These are phyloP conservation scores for Onychorhynchus coronatus DNA, from an alignment of 2,113 vertebrate genomes.

Conservation along the genomic window DNA sequence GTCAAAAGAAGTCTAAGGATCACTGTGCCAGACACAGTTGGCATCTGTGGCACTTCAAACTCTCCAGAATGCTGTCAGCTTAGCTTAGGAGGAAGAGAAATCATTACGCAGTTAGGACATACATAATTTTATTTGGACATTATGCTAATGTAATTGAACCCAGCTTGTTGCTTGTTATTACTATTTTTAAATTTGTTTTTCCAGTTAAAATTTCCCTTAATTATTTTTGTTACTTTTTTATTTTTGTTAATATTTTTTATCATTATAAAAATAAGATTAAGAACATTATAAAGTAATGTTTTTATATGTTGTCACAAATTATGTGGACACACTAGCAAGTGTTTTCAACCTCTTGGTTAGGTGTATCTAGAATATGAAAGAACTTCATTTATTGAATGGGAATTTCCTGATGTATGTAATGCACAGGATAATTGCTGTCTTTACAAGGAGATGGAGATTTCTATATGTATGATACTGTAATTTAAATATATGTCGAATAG, in stretches of 20 bases:
- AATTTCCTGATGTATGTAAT: not conserved
- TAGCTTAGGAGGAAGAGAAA: not conserved
- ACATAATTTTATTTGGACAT: slow-evolving; percentile 6
- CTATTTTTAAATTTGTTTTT: not conserved
- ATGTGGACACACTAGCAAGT: not conserved
- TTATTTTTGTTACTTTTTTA: not conserved
- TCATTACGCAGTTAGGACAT: not conserved
- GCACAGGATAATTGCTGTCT: not conserved
- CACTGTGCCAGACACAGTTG: not conserved
- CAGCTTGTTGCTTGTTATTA: not conserved
- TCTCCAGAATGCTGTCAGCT: not conserved
- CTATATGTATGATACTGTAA: not conserved
- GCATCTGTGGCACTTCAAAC: not conserved
- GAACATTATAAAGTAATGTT: not conserved
- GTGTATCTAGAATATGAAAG: slow-evolving; percentile 52
- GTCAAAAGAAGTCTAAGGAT: not conserved
- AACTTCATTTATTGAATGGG: slow-evolving; percentile 5
- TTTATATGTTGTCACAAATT: not conserved
- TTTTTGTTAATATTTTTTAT: not conserved
- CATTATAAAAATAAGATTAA: not conserved
- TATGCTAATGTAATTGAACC: not conserved
- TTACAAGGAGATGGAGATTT: not conserved
- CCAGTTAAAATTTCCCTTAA: not conserved
- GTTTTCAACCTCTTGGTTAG: slow-evolving; percentile 17
- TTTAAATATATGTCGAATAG: not conserved